Conservation (phyloP, 2,113 vertebrate genomes). For the Propithecus coquereli region DNA sequence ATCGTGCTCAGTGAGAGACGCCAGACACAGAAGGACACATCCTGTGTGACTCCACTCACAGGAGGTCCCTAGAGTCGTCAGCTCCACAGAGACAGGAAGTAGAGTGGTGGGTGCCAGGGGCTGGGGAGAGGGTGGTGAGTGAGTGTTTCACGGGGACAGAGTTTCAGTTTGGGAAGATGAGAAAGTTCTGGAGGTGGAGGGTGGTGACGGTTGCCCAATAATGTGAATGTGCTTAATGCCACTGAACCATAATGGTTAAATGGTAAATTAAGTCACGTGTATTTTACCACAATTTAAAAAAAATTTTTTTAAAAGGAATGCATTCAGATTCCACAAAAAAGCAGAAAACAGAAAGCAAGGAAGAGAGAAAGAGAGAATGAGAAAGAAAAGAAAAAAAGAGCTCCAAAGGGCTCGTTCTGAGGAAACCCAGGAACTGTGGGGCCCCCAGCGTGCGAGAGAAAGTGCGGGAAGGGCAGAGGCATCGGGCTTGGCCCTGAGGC, state of each 20-base stretch:
- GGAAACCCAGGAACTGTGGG: not conserved
- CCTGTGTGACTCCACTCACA: too few relatives aligned
- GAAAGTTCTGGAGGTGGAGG: not conserved
- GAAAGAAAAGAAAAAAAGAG: too few relatives aligned
- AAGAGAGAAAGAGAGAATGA: not conserved
- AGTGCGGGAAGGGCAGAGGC: rapidly evolving
- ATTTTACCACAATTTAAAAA: not conserved
- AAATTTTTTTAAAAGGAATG: not conserved
- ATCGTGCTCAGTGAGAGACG: not conserved
- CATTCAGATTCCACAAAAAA: not conserved
- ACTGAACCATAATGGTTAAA: not conserved
- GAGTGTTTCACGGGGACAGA: not conserved
- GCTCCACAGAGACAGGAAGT: not conserved
- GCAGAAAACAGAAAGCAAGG: too few relatives aligned
- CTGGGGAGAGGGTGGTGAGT: not conserved
- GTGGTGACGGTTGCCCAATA: rapidly evolving
- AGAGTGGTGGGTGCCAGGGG: not conserved
- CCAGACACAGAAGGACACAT: not conserved
- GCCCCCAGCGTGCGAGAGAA: too few relatives aligned
- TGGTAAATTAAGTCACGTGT: too few relatives aligned
- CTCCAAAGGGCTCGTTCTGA: not conserved
- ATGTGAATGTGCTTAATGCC: not conserved
- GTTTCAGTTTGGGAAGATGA: not conserved
- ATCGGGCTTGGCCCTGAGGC: too few relatives aligned
- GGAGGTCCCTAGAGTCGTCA: not conserved